Evolutionary conservation across 2,888 invertebrate species (phyloP).

Genomic region (Dicycla oo): DNA sequence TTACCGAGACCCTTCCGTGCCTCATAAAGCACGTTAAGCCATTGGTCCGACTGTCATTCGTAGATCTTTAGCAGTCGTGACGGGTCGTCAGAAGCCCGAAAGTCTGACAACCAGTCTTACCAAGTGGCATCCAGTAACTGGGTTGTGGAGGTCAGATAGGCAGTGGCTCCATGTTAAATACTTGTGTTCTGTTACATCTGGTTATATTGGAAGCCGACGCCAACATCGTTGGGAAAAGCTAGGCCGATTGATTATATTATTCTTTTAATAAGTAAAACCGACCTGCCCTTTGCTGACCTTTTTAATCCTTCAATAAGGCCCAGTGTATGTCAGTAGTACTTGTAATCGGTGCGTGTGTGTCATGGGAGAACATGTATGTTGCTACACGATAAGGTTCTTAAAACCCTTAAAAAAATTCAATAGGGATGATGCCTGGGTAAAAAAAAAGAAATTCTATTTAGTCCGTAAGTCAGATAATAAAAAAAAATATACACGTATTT

Average conservation of each 20-base stretch:
- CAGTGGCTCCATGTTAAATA: not conserved
- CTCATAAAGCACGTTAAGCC: not conserved
- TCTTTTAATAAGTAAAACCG: not conserved
- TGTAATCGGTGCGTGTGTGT: not conserved
- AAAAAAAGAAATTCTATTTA: no score
- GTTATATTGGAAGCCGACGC: not conserved
- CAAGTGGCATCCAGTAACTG: not conserved
- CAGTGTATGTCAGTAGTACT: not conserved
- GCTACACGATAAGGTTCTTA: accelerated
- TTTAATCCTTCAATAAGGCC: not conserved
- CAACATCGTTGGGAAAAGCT: not conserved
- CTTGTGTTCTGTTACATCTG: not conserved
- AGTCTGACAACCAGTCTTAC: not conserved
- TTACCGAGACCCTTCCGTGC: not conserved
- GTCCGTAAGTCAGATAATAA: no score
- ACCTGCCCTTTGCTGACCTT: not conserved
- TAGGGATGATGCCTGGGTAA: no score
- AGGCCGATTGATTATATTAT: not conserved
- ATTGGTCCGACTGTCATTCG: not conserved
- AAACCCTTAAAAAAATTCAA: no score
- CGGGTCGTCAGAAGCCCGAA: not conserved
- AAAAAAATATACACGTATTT: no score
- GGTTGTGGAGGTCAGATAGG: not conserved
- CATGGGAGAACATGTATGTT: no score
- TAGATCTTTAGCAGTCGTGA: not conserved